Base-by-base conservation (phyloP, 2,888 invertebrate genomes). In the Himalopsyche japonica region DNA sequence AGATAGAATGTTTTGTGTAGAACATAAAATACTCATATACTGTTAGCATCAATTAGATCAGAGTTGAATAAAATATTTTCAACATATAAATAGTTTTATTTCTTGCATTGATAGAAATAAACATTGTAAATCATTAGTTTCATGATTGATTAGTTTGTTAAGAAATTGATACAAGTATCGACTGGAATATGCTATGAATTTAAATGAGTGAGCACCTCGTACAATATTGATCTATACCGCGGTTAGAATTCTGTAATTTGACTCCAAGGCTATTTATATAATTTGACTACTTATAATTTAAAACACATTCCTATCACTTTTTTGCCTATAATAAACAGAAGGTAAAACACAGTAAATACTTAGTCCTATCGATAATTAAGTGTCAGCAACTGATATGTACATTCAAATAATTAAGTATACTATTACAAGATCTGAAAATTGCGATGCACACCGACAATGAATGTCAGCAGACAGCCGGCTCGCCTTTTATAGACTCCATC, bases 401-500 rank as follows among this genome's bases (percentile, higher is more conserved):
- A 76, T 80, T 80, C 12, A 20, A 49, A 77, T 82, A 64, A 77
- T 80, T 20, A 27, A 48, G 30, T 80, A 34, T 80, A 82, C 43
- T 70, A 47, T 79, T 34, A 79, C 64, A 82, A 37, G n/a, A 32
- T 70, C 48, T 79, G 57, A 82, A 24, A 79, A 32, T 37, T 30
- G 37, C 27, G 32, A 82, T 79, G 82, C 79, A 79, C 70, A 32
- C 43, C 18, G 24, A 84, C 77, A 85, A 80, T 81, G 76, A 80
- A 86, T 86, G 87, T 87, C 87, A 87, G 87, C 87, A 87, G 83
- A 85, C 80, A 32, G 83, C 34, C 34, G 85, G 80, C 24, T 87
- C 86, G 12, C 84, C 77, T 57, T 85, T 86, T 32, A 87, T 49
- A 8, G 87, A 85, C 80, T 87, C 86, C 86, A 86, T 85, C 87